phyloP scores from a whole-genome alignment of 1,140 invertebrate genomes.

The Hyposmocoma kahamanoa region DNA sequence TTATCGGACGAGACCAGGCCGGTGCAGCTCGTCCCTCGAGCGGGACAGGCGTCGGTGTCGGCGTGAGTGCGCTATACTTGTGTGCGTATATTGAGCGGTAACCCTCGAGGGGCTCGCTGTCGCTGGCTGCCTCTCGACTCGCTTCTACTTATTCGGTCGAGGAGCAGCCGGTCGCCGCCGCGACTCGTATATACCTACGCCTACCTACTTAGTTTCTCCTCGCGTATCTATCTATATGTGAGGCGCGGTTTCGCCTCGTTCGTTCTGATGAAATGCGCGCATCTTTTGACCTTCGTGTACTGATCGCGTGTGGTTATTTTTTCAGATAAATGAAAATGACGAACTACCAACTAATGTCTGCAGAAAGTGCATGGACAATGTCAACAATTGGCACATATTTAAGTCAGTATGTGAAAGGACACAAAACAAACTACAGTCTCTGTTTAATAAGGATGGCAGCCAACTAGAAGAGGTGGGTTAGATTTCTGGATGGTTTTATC shows the following conservation, averaged over 20 bases:
- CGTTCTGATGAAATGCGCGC: conserved; percentile 62
- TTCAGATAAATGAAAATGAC: conserved; percentile 74
- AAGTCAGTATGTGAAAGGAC: conserved; percentile 72
- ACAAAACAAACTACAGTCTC: conserved; percentile 72
- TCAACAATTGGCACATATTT: conserved; percentile 74
- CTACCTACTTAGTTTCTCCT: conserved; percentile 67
- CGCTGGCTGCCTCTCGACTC: conserved; percentile 67
- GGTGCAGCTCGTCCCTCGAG: conserved; percentile 58
- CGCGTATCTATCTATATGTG: conserved; percentile 57
- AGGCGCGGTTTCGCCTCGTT: conserved; percentile 57
- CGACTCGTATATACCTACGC: conserved; percentile 61
- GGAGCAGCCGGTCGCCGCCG: conserved; percentile 56
- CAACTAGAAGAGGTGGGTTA: conserved; percentile 67
- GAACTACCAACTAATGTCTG: conserved; percentile 74
- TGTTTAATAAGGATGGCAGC: conserved; percentile 66
- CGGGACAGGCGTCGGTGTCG: conserved; percentile 56
- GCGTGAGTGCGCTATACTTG: conserved; percentile 58
- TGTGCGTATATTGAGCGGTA: conserved; percentile 66
- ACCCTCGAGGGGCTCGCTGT: conserved; percentile 69
- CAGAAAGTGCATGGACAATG: conserved; percentile 72
- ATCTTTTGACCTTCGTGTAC: conserved; percentile 45
- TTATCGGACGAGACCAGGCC: conserved; percentile 68
- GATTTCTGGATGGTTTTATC: conserved; percentile 39
- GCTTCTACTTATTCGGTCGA: conserved; percentile 69
- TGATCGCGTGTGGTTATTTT: conserved; percentile 64